A percentile compares a stretch with the other conserved stretches of the same genome.
These are phyloP conservation scores for Heterodera schachtii DNA, from an alignment of 1,140 invertebrate genomes.

Conservation along the genomic window DNA sequence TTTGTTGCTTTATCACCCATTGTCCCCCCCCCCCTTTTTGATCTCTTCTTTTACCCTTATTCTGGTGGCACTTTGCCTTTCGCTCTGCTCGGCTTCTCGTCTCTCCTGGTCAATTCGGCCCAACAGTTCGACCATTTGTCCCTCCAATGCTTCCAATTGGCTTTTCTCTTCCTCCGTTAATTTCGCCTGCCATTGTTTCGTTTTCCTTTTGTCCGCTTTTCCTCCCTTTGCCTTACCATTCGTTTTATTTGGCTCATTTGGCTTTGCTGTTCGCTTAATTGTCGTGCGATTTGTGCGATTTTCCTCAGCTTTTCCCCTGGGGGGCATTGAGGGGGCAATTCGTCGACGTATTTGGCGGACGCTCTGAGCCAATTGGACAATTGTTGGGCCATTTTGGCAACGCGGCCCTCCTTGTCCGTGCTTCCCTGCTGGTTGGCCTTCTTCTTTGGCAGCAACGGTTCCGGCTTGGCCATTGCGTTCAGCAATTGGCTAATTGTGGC, in stretches of 20 bases:
- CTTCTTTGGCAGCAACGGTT: constrained; percentile 35
- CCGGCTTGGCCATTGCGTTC: constrained; percentile 51
- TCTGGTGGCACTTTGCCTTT: neutral
- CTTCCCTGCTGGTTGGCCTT: constrained; percentile 12
- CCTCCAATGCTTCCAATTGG: constrained; percentile 11
- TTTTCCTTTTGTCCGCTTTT: neutral
- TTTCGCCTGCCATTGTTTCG: neutral
- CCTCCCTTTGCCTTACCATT: neutral
- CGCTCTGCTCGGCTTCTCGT: neutral
- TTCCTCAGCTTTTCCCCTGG: constrained; percentile 20
- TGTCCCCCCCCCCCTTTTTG: too few species aligned
- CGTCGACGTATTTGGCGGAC: constrained; percentile 24
- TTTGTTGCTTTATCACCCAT: too few species aligned
- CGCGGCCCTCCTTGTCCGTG: neutral
- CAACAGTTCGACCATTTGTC: constrained; percentile 21
- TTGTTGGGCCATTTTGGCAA: constrained; percentile 28
- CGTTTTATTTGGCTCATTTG: constrained; percentile 30
- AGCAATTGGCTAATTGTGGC: constrained; percentile 55
- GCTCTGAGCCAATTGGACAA: constrained; percentile 28
- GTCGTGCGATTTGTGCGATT: constrained; percentile 30
- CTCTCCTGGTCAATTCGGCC: constrained; percentile 15
- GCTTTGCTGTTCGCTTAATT: constrained; percentile 33
- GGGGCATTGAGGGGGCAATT: constrained; percentile 21
- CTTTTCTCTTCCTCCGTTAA: constrained; percentile 13
- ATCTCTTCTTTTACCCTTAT: too few species aligned